Evolutionary conservation across 2,797 vertebrate species (phyloP).

Genomic region (Thunnus albacares): DNA sequence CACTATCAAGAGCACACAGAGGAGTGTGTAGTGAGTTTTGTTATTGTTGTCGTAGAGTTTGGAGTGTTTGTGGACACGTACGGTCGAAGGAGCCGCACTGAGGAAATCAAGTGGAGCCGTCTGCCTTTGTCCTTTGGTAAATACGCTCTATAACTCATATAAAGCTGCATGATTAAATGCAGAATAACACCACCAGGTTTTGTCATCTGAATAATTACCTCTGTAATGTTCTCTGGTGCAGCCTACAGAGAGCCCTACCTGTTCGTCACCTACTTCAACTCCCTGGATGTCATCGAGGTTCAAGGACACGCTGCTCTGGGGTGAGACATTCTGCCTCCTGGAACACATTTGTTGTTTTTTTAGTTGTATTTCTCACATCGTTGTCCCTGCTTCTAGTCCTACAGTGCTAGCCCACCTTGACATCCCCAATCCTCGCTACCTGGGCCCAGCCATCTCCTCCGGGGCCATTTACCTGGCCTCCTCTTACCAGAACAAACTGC

Average conservation of each 20-base stretch:
- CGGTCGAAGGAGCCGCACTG: conserved; percentile 94
- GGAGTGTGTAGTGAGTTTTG: neutral
- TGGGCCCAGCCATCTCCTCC: conserved; percentile 97
- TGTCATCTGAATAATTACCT: neutral
- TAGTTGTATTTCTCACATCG: neutral
- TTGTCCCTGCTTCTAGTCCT: conserved; percentile 82
- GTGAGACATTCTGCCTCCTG: conserved; percentile 79
- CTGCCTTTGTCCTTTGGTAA: conserved; percentile 96
- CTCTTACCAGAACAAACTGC: conserved; percentile 97
- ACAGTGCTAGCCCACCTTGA: conserved; percentile 92
- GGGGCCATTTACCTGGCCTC: conserved; percentile 96
- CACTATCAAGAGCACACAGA: neutral
- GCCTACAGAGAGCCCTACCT: conserved; percentile 98
- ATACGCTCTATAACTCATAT: conserved; percentile 24
- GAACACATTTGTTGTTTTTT: neutral
- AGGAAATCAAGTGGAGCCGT: conserved; percentile 99
- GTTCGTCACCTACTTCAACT: conserved; percentile 99
- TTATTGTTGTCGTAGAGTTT: conserved; percentile 88
- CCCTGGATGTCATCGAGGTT: conserved; percentile 97
- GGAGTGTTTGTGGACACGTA: conserved; percentile 98
- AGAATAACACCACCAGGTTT: neutral
- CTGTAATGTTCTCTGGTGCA: conserved; percentile 63
- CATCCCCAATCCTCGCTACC: conserved; percentile 94
- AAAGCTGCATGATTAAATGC: neutral
- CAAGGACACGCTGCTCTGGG: conserved; percentile 93